Evolutionary conservation across 2,113 vertebrate genomes (phyloP).

Genomic region (Xenus cinereus): DNA sequence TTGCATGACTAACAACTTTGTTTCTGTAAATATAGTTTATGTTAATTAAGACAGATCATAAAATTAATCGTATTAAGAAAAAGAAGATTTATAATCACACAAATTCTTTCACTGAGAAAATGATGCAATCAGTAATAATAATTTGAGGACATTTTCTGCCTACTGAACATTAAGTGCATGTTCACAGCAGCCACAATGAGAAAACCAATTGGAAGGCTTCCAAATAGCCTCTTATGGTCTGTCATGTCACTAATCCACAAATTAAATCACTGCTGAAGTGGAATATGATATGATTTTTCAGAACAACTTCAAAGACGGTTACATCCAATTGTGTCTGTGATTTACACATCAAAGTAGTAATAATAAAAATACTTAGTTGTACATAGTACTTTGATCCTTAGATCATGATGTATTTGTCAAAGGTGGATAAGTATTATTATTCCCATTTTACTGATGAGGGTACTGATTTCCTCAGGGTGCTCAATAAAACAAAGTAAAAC

Average conservation of each 20-base stretch:
- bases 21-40: neutral
- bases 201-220: slow-evolving; percentile 28
- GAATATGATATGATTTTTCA: slow-evolving; percentile 27
- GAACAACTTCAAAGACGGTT: slow-evolving; percentile 51
- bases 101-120: slow-evolving; percentile 8
- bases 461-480: neutral
- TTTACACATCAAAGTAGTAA: slow-evolving; percentile 44
- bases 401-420: slow-evolving; percentile 4
- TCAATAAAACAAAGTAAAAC: neutral
- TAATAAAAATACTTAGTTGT: slow-evolving; percentile 47
- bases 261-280: slow-evolving; percentile 37
- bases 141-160: slow-evolving; percentile 18
- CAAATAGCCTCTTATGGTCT: slow-evolving; percentile 40
- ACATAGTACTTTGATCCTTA: slow-evolving; percentile 1
- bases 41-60: neutral
- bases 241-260: slow-evolving; percentile 42
- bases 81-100: neutral
- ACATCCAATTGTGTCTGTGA: slow-evolving; percentile 28
- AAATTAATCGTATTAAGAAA: neutral
- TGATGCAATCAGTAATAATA: neutral
- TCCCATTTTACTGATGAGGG: neutral
- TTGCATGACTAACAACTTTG: neutral
- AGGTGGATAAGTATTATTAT: neutral
- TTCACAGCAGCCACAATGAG: neutral
- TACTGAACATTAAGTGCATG: neutral